A percentile compares a stretch with the other conserved stretches of the same genome.
Conservation (phyloP, 1,140 invertebrate species). For the Idris sp. region DNA sequence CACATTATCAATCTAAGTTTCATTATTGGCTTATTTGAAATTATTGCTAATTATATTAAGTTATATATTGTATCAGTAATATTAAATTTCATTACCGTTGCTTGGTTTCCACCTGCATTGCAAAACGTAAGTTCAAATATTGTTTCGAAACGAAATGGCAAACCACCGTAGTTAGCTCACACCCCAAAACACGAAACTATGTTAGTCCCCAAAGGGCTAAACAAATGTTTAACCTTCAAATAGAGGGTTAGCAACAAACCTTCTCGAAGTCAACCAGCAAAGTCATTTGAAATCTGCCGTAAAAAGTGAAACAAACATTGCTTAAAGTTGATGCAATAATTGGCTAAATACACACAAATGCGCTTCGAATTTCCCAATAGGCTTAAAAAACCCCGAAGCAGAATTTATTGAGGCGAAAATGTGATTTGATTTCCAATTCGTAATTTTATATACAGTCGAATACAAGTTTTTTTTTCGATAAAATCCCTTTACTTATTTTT, state of each 20-base stretch:
- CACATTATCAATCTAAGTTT: no score
- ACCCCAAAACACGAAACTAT: constrained; percentile 40
- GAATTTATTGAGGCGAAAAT: constrained; percentile 23
- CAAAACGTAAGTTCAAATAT: constrained; percentile 21
- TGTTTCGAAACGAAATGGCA: constrained; percentile 40
- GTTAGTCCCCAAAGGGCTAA: constrained; percentile 43
- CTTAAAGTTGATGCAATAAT: constrained; percentile 51
- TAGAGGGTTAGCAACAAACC: constrained; percentile 56
- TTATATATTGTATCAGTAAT: no score
- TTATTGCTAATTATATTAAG: no score
- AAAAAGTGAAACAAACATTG: constrained; percentile 59
- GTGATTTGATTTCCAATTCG: no score
- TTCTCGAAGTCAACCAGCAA: constrained; percentile 28
- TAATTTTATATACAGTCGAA: no score
- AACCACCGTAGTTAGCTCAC: constrained; percentile 17
- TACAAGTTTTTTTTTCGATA: no score
- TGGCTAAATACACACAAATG: constrained; percentile 48
- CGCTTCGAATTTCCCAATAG: constrained; percentile 47
- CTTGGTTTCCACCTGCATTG: no score
- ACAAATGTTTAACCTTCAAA: constrained; percentile 57
- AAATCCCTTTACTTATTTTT: no score
- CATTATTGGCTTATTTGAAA: no score
- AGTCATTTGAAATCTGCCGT: constrained; percentile 48
- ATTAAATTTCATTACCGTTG: no score
- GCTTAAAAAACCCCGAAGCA: constrained; percentile 10